These are phyloP conservation scores for Craseonycteris thonglongyai DNA, from an alignment of 2,113 vertebrate species.

Conservation along the genomic window DNA sequence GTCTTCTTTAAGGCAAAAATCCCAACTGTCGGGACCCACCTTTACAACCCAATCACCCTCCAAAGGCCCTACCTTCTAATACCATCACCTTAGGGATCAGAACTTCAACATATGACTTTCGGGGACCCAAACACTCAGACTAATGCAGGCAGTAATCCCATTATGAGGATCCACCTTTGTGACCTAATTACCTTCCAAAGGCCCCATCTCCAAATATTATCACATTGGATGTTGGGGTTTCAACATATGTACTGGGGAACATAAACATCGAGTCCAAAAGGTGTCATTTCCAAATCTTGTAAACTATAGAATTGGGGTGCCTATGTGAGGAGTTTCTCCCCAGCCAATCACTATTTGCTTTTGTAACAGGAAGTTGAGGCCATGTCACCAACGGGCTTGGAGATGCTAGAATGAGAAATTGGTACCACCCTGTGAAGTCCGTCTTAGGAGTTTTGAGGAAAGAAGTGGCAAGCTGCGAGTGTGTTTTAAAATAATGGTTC, in stretches of 20 bases:
- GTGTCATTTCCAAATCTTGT: background rate
- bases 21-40: background rate
- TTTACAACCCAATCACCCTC: background rate
- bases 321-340: accelerated
- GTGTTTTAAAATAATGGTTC: background rate
- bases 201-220: background rate
- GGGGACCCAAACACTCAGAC: background rate
- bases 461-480: background rate
- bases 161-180: background rate
- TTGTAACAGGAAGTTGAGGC: background rate
- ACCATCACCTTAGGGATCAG: background rate
- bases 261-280: background rate
- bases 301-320: background rate
- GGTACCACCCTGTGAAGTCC: background rate
- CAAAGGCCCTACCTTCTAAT: too few species aligned
- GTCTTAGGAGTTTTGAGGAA: background rate
- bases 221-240: background rate
- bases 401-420: background rate
- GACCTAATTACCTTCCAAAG: background rate
- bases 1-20: background rate
- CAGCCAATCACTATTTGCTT: too few species aligned
- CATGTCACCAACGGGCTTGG: accelerated
- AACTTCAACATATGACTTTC: background rate
- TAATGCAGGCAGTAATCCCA: background rate
- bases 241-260: background rate